Conservation (phyloP, 2,113 vertebrate species). For the Steatornis caripensis region DNA sequence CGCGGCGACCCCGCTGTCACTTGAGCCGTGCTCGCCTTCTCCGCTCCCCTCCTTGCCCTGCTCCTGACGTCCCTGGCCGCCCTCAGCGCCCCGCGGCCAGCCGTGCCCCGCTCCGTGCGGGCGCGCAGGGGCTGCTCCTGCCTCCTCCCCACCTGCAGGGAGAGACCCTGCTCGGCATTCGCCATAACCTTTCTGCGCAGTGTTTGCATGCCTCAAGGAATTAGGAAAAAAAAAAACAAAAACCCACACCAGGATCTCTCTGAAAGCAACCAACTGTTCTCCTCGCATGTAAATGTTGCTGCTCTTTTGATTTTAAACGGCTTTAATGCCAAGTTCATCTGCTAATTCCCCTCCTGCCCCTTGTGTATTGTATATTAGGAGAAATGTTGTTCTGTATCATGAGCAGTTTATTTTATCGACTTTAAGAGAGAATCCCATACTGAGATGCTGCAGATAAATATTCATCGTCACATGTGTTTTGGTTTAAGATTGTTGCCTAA, state of each 20-base stretch:
- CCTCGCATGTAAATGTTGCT: slow-evolving; percentile 48
- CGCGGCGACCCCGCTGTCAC: accelerated
- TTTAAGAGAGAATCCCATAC: slow-evolving; percentile 69
- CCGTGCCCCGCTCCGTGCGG: accelerated
- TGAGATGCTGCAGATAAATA: slow-evolving; percentile 72
- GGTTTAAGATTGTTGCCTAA: slow-evolving; percentile 68
- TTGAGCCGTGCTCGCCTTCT: background rate
- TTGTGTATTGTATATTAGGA: slow-evolving; percentile 57
- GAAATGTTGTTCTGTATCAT: slow-evolving; percentile 65
- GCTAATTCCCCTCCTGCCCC: slow-evolving; percentile 63
- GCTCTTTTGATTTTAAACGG: slow-evolving; percentile 63
- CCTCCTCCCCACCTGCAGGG: background rate
- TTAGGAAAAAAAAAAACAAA: background rate
- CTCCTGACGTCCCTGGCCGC: too few relatives aligned
- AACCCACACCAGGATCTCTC: background rate
- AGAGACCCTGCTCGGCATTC: background rate
- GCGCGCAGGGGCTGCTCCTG: background rate
- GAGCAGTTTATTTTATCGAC: slow-evolving; percentile 68
- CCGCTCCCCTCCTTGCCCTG: background rate
- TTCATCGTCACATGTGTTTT: slow-evolving; percentile 71
- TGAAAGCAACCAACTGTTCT: slow-evolving; percentile 49
- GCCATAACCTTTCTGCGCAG: background rate
- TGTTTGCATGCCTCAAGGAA: background rate
- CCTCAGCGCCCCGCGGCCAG: too few relatives aligned
- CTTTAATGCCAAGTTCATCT: slow-evolving; percentile 58